Conservation (phyloP, 2,113 vertebrate species). For the Indicator indicator region DNA sequence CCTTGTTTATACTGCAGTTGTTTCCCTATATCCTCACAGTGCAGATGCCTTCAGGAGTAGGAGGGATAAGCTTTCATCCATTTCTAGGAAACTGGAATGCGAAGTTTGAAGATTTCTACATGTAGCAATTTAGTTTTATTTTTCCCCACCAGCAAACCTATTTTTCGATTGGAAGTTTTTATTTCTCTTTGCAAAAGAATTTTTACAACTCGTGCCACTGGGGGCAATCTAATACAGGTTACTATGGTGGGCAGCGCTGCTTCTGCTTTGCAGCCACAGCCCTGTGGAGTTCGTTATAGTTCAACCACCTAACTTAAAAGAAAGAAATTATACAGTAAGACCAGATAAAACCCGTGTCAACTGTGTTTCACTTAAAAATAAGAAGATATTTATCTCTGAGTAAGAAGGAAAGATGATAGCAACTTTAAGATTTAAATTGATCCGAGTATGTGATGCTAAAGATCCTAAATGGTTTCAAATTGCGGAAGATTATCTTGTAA, state of each 20-base stretch:
- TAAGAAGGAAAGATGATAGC: conserved; percentile 53
- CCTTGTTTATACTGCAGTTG: neutral
- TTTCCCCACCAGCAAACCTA: neutral
- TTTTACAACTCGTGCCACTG: conserved; percentile 34
- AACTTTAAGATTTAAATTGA: conserved; percentile 66
- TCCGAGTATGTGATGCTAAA: conserved; percentile 52
- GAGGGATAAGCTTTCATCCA: neutral
- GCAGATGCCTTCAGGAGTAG: neutral
- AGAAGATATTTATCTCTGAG: conserved; percentile 39
- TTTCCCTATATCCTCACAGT: neutral
- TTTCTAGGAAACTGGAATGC: too few relatives aligned
- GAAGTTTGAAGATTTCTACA: neutral
- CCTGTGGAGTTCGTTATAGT: neutral
- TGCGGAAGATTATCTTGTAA: conserved; percentile 64
- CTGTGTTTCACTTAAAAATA: conserved; percentile 27
- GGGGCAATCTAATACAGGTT: conserved; percentile 48
- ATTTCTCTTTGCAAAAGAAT: neutral
- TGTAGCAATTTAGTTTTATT: neutral
- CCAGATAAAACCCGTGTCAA: neutral
- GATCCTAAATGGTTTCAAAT: conserved; percentile 71
- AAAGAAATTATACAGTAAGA: neutral
- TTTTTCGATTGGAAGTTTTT: conserved; percentile 16
- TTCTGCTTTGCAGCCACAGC: neutral
- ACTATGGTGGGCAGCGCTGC: neutral
- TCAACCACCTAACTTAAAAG: neutral